Evolutionary conservation across 2,888 invertebrate species (phyloP).

Genomic region (Metacarcinus magister): DNA sequence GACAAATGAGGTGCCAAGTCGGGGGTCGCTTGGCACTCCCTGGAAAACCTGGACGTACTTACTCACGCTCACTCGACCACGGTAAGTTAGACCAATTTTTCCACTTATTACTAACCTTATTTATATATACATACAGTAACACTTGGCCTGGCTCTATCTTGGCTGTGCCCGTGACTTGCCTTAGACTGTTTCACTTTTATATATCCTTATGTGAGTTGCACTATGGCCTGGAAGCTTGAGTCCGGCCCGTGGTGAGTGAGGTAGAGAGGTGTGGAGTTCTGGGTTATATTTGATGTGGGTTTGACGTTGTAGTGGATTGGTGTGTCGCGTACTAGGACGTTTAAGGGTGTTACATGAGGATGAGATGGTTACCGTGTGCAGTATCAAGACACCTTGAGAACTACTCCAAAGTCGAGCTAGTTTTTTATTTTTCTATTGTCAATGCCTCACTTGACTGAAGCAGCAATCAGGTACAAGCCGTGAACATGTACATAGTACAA

Average conservation of each 20-base stretch:
- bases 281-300: neutral
- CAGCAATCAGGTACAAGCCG: too few species aligned
- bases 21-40: conserved; percentile 3
- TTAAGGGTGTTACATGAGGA: neutral
- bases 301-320: neutral
- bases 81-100: neutral
- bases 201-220: conserved; percentile 7
- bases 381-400: too few species aligned
- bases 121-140: conserved; percentile 31
- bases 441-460: too few species aligned
- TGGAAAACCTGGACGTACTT: neutral
- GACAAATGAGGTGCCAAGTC: conserved; percentile 16
- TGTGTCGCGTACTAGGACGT: neutral
- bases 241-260: neutral
- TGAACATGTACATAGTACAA: too few species aligned
- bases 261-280: neutral
- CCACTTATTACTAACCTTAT: neutral
- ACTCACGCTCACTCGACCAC: neutral
- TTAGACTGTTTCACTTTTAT: conserved; percentile 6
- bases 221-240: neutral
- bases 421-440: too few species aligned
- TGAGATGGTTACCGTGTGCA: neutral
- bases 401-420: too few species aligned
- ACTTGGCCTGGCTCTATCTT: neutral
- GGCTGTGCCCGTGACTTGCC: neutral